Evolutionary conservation across 2,888 invertebrate genomes (phyloP).

Genomic region (Stenolophus ochropezus): DNA sequence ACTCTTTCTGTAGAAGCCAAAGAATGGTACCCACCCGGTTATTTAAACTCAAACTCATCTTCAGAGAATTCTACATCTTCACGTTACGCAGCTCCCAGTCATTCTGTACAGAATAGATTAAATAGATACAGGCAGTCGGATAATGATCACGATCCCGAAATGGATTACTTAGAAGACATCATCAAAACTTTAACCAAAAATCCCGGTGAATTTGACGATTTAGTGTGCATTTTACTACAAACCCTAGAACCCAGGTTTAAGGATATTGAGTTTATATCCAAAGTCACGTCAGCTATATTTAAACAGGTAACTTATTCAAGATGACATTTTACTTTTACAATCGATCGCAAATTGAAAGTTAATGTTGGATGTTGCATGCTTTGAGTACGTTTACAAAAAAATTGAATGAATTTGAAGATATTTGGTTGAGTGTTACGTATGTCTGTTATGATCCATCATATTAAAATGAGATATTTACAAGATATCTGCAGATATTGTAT

Average conservation of each 20-base stretch:
- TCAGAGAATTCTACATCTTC: conserved; percentile 1
- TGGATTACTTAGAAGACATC: conserved; percentile 80
- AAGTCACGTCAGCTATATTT: conserved; percentile 81
- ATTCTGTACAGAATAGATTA: conserved; percentile 67
- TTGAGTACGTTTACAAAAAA: too few species aligned
- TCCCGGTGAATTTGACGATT: conserved; percentile 85
- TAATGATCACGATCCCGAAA: conserved; percentile 70
- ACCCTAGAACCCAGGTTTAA: conserved; percentile 81
- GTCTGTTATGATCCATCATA: too few species aligned
- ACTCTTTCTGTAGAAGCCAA: conserved; percentile 77
- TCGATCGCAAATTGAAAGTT: too few species aligned
- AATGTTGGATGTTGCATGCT: too few species aligned
- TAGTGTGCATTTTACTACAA: conserved; percentile 82
- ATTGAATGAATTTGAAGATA: too few species aligned
- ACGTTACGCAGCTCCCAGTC: conserved; percentile 9
- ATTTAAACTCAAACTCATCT: conserved; percentile 64
- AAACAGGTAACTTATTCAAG: too few species aligned
- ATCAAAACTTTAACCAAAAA: conserved; percentile 85
- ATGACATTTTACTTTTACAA: too few species aligned
- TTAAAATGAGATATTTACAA: too few species aligned
- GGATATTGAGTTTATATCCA: conserved; percentile 78
- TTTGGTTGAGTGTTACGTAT: too few species aligned
- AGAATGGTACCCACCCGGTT: conserved; percentile 78
- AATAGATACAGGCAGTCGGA: conserved; percentile 63
- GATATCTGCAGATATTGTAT: too few species aligned